Evolutionary conservation across 1,140 invertebrate species (phyloP), one percentile per base, ranked within the genome.

Genomic region (Drosophila fuyamai): DNA sequence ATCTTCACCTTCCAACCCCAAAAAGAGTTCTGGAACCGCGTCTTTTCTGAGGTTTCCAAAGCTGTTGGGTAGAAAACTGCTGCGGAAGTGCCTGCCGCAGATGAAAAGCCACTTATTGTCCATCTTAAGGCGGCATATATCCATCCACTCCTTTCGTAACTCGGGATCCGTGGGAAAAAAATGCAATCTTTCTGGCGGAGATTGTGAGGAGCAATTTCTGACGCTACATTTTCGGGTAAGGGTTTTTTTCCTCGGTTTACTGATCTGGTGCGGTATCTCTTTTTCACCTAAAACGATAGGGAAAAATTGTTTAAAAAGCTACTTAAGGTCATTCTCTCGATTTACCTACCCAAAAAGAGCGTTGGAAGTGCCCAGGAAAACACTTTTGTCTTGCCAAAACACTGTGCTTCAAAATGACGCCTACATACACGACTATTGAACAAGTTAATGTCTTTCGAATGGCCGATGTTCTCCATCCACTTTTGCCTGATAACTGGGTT

Each of bases 301-400:
- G 3, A 23, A 0, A 10, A 40, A 9, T 32, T 0, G n/a, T 38
- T 5, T 5, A 23, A 9, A 13, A 0, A 35, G 48, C 8, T 35
- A 6, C 2, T 10, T 18, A 5, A 16, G 4, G 29, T 2, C 7
- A 7, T 23, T 32, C 9, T 4, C 0, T 1, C 2, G 6, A 29
- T n/a, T 1, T 1, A 12, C 1, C 14, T 13, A 71, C 67, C 53
- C 13, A 71, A 36, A 16, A 58, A 71, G 0, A 71, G 53, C 4
- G 67, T 71, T 5, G 67, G 67, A 2, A 71, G 51, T 6, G 67
- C 67, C 67, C 67, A 71, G 4, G 65, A 47, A 13, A 70, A 70
- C 2, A 71, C 14, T 9, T 71, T 71, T 16, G 65, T n/a, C n/a
- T 71, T 71, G 5, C 67, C 67, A 13, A 71, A 70, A 35, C 63